Percentiles rank a stretch among this genome's conserved stretches.
These are phyloP conservation scores for Lasioglossum pauxillum DNA, from an alignment of 2,888 invertebrate genomes.

Conservation along the genomic window DNA sequence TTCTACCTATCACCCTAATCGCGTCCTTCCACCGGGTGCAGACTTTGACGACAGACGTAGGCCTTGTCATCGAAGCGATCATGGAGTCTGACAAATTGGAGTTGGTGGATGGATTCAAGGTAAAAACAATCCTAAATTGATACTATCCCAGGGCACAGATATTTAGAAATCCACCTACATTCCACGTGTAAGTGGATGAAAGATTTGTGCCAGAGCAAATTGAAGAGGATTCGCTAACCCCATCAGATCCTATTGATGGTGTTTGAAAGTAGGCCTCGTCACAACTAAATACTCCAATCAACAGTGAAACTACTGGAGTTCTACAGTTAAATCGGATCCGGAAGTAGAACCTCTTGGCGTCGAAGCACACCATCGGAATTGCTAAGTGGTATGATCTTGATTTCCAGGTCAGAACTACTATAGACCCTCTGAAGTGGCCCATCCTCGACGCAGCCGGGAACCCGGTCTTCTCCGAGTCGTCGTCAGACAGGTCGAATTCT, in stretches of 20 bases:
- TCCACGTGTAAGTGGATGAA: constrained; percentile 41
- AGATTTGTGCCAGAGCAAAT: constrained; percentile 76
- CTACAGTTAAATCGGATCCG: not conserved
- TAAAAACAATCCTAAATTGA: constrained; percentile 75
- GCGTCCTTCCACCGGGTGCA: constrained; percentile 98
- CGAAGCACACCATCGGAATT: not conserved
- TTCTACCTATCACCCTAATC: constrained; percentile 95
- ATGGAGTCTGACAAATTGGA: constrained; percentile 94
- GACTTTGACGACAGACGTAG: constrained; percentile 93
- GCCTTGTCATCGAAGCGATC: constrained; percentile 93
- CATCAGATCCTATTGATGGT: constrained; percentile 78
- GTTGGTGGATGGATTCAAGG: constrained; percentile 90
- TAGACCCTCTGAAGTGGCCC: constrained; percentile 95
- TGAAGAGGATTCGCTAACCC: constrained; percentile 81
- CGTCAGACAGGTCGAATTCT: constrained; percentile 81
- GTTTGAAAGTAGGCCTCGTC: constrained; percentile 81
- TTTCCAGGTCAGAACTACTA: constrained; percentile 91
- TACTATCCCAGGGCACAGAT: constrained; percentile 57
- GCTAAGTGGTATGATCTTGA: constrained; percentile 12
- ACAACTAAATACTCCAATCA: constrained; percentile 61
- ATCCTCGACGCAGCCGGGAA: constrained; percentile 87
- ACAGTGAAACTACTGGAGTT: not conserved
- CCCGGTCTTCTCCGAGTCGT: constrained; percentile 71
- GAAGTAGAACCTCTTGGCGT: not conserved
- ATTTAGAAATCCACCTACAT: constrained; percentile 40